Percentiles rank a stretch among this genome's conserved stretches.
These are phyloP conservation scores for Stomatorhinus walkeri DNA, from an alignment of 2,797 vertebrate species.

Conservation along the genomic window DNA sequence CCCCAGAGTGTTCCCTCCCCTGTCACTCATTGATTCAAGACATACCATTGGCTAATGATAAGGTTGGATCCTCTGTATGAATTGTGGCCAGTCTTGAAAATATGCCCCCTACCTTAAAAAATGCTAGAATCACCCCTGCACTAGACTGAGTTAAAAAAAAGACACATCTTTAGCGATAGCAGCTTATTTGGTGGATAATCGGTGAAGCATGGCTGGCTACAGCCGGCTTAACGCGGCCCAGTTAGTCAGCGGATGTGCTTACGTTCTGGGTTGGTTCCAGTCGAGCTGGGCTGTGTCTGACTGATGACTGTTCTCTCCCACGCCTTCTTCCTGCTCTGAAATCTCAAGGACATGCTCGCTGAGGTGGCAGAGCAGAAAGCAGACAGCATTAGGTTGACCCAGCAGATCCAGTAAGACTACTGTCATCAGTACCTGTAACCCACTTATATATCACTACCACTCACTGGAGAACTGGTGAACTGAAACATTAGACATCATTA, in stretches of 20 bases:
- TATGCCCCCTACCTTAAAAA: neutral
- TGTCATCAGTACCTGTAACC: neutral
- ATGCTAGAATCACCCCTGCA: neutral
- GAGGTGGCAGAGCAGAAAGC: neutral
- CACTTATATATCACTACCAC: neutral
- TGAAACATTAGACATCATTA: neutral
- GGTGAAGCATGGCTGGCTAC: neutral
- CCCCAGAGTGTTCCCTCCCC: neutral
- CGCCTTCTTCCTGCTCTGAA: conserved; percentile 91
- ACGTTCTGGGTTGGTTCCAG: conserved; percentile 89
- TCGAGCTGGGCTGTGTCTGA: conserved; percentile 69
- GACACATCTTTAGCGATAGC: neutral
- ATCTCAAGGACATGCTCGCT: conserved; percentile 68
- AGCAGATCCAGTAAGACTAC: neutral
- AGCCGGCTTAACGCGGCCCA: neutral
- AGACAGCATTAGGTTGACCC: neutral
- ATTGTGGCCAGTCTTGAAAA: neutral
- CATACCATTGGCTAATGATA: neutral
- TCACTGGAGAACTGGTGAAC: neutral
- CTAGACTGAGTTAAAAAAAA: neutral
- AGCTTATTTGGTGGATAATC: neutral
- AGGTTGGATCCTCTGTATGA: neutral
- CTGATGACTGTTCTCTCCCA: conserved; percentile 86
- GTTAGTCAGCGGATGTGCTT: conserved; percentile 35
- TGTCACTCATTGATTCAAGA: neutral